Percentiles rank a stretch among this genome's conserved stretches.
phyloP scores from a whole-genome alignment of 2,888 invertebrate genomes.

The Polia nebulosa region DNA sequence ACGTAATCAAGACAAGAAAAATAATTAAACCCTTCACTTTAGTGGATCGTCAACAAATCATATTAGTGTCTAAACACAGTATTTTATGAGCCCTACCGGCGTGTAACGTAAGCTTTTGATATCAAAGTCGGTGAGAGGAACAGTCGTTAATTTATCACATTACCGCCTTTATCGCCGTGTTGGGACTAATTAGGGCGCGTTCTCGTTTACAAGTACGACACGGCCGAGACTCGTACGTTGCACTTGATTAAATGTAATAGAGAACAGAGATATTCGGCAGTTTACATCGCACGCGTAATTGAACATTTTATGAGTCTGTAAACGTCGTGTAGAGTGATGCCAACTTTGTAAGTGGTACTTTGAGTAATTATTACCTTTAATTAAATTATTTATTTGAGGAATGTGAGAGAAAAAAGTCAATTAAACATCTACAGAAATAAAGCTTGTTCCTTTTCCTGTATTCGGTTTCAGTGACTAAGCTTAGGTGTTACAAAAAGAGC shows the following conservation, averaged over 20 bases:
- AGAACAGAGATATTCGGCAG: slow-evolving; percentile 57
- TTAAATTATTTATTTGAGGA: slow-evolving; percentile 16
- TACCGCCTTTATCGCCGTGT: slow-evolving; percentile 69
- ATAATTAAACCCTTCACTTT: slow-evolving; percentile 54
- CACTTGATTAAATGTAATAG: slow-evolving; percentile 59
- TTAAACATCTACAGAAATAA: slow-evolving; percentile 27
- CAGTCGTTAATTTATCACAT: slow-evolving; percentile 70
- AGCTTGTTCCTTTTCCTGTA: slow-evolving; percentile 49
- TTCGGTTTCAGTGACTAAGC: slow-evolving; percentile 31
- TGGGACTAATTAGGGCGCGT: slow-evolving; percentile 69
- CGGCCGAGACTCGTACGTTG: slow-evolving; percentile 44
- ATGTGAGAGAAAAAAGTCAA: slow-evolving; percentile 3
- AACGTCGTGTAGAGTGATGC: slow-evolving; percentile 34
- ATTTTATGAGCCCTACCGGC: slow-evolving; percentile 63
- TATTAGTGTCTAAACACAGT: slow-evolving; percentile 66
- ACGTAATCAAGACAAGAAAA: slow-evolving; percentile 49
- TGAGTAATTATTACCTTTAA: slow-evolving; percentile 32
- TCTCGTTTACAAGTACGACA: slow-evolving; percentile 63
- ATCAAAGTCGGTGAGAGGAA: slow-evolving; percentile 68
- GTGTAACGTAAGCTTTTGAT: slow-evolving; percentile 67
- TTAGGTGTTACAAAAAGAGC: slow-evolving; percentile 50
- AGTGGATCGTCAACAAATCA: slow-evolving; percentile 56
- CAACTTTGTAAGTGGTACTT: slow-evolving; percentile 28
- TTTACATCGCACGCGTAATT: slow-evolving; percentile 56
- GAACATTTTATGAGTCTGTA: slow-evolving; percentile 55